These are phyloP conservation scores for Ophiothrix spiculata DNA, from an alignment of 35 echinoderm and acorn worm species.

Conservation along the genomic window DNA sequence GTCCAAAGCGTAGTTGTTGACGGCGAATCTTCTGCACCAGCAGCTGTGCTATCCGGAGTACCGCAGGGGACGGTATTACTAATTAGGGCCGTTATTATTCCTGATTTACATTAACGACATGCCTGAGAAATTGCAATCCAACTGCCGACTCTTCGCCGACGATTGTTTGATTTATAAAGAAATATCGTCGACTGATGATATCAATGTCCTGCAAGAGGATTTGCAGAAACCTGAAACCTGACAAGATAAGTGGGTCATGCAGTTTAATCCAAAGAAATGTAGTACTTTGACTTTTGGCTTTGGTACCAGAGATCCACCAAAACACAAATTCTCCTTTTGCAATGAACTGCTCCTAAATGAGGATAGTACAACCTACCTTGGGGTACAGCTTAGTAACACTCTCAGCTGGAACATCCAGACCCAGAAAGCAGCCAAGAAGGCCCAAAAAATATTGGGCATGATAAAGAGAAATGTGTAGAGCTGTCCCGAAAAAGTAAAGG, in stretches of 20 bases:
- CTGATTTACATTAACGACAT: slow-evolving; percentile 48
- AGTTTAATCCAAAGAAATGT: slow-evolving; percentile 39
- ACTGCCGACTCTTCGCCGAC: slow-evolving; percentile 45
- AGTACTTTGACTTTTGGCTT: neutral
- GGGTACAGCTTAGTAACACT: slow-evolving; percentile 16
- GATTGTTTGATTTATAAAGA: slow-evolving; percentile 34
- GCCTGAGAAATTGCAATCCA: slow-evolving; percentile 7
- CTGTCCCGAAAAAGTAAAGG: neutral
- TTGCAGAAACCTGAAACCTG: slow-evolving; percentile 6
- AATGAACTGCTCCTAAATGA: neutral
- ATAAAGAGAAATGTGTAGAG: neutral
- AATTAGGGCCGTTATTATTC: slow-evolving; percentile 35
- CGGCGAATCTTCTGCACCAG: slow-evolving; percentile 1
- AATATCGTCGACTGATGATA: slow-evolving; percentile 14
- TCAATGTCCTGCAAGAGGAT: slow-evolving; percentile 32
- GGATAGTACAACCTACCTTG: neutral
- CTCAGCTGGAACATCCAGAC: slow-evolving; percentile 20
- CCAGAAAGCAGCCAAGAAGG: neutral
- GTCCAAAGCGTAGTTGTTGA: slow-evolving; percentile 38
- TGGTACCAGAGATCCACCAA: neutral
- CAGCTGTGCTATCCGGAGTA: neutral
- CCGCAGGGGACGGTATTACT: slow-evolving; percentile 37
- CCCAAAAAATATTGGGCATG: no score
- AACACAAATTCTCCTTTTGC: neutral
- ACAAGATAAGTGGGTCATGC: slow-evolving; percentile 22